Evolutionary conservation across 2,113 vertebrate genomes (phyloP), one percentile per base, ranked within the genome.

Genomic region (Ploceus nigricollis): DNA sequence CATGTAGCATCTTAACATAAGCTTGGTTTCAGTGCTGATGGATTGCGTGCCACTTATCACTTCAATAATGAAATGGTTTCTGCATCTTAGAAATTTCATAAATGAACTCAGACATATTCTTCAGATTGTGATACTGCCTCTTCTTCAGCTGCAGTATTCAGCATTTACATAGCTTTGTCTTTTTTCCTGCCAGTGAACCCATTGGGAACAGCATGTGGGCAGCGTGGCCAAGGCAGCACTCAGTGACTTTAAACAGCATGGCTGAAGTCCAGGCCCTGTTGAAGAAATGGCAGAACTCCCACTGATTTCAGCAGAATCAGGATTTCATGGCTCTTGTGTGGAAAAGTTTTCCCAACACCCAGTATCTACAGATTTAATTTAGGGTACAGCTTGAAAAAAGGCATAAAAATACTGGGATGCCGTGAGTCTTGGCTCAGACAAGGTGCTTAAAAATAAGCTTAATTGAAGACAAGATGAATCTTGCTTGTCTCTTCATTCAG

Each of bases 391-490:
- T 77, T 80, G 53, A 58, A 78, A 83, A 93, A 92, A 17, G 15
- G 15, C 37, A 93, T 72, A 91, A 37, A 56, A 35, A 40, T 82
- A 51, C 16, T 24, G 28, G 8, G 31, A 78, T 81, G 31, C 73
- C 21, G 11, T 42, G 70, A 71, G 1, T 5, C n/a, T 79, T 53
- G 66, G 53, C 33, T 82, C 45, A n/a, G 66, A 89, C 16, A 84
- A 80, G 81, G 81, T 90, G 54, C 86, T 95, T 80, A 84, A 82
- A 95, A 72, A 91, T 82, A 91, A 90, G 95, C 92, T 96, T 96
- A 96, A 96, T 95, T 96, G 94, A 96, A 96, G 91, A 97, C 88
- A 91, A 96, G 89, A 96, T 78, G 95, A 95, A 72, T 95, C 65
- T 86, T 68, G 42, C 72, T 96, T 95, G 77, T 69, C 93, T 94